Evolutionary conservation across 2,888 invertebrate species (phyloP), one percentile per base, ranked within the genome.

Genomic region (Papilio protenor): DNA sequence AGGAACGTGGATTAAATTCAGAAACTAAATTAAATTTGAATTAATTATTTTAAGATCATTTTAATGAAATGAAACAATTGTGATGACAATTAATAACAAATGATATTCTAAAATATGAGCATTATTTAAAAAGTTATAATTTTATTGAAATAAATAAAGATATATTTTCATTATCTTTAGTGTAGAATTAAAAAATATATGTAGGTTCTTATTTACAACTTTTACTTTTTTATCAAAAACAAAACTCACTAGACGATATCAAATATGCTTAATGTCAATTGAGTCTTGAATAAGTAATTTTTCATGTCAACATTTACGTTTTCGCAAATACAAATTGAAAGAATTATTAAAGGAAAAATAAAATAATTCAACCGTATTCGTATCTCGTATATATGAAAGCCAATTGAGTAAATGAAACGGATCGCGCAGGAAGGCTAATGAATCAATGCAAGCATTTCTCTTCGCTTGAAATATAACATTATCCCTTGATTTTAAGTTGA

Each of bases 361-460:
- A 49, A 71, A 71, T 71, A 49, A 66, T 33, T 40, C 16, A 66
- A 66, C 66, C 18, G 33, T 66, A 66, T 66, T n/a, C 66, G 66
- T n/a, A 40, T 40, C 40, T 66, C 33, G 66, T 66, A 61, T 11
- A 59, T 61, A 66, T 40, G 66, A 40, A 66, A 66, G 40, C 11
- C 40, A 66, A 66, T 66, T n/a, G 66, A 66, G 66, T 33, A 66
- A 66, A 66, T 40, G 40, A 40, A 27, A 66, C 11, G 40, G 40
- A 66, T 66, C 40, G 33, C 33, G 40, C 64, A 66, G 23, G 23
- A 61, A 61, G 16, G 66, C 66, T 66, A 66, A 66, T 66, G 66
- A 66, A 33, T 33, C 66, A 66, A 66, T 66, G 33, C 40, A 66
- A 40, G 66, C 66, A 66, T 66, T 66, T 64, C 64, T 40, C 40